Evolutionary conservation across 1,140 invertebrate species (phyloP).

Genomic region (Drosophila insularis): DNA sequence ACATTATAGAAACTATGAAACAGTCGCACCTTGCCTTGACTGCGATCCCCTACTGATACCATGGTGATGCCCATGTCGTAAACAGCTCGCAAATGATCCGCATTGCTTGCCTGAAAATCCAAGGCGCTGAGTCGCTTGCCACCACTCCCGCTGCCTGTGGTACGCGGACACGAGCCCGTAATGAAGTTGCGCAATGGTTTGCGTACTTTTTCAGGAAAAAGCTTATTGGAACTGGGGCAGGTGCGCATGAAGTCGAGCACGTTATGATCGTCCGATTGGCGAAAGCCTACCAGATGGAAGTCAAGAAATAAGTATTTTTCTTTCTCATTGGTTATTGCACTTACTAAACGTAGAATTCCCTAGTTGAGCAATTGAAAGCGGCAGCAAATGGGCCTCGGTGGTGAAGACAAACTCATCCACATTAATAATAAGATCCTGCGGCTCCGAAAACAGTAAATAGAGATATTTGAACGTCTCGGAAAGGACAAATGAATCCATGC

Average conservation of each 20-base stretch:
- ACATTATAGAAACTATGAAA: slow-evolving; percentile 93
- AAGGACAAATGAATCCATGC: slow-evolving; percentile 99
- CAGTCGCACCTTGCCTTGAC: slow-evolving; percentile 91
- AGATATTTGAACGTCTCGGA: slow-evolving; percentile 99
- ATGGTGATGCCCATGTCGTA: slow-evolving; percentile 97
- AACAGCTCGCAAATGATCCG: slow-evolving; percentile 94
- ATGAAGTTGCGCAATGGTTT: slow-evolving; percentile 93
- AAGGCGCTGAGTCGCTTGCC: slow-evolving; percentile 87
- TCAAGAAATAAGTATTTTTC: too few relatives aligned
- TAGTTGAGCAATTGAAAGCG: slow-evolving; percentile 89
- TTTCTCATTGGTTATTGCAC: slow-evolving; percentile 26
- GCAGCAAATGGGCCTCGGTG: slow-evolving; percentile 97
- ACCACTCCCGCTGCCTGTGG: slow-evolving; percentile 55
- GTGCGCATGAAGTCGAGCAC: slow-evolving; percentile 88
- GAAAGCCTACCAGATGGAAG: slow-evolving; percentile 59
- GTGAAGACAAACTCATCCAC: slow-evolving; percentile 98
- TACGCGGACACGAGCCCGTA: slow-evolving; percentile 89
- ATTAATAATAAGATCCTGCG: slow-evolving; percentile 93
- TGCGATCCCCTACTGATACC: slow-evolving; percentile 89
- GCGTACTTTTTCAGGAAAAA: slow-evolving; percentile 91
- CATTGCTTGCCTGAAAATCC: slow-evolving; percentile 92
- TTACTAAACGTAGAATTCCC: slow-evolving; percentile 80
- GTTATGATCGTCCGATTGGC: slow-evolving; percentile 84
- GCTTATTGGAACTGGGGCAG: slow-evolving; percentile 92
- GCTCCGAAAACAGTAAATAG: slow-evolving; percentile 96